Percentiles rank a stretch among this genome's conserved stretches.
phyloP scores from a whole-genome alignment of 2,113 vertebrate genomes.

The Nibea albiflora region DNA sequence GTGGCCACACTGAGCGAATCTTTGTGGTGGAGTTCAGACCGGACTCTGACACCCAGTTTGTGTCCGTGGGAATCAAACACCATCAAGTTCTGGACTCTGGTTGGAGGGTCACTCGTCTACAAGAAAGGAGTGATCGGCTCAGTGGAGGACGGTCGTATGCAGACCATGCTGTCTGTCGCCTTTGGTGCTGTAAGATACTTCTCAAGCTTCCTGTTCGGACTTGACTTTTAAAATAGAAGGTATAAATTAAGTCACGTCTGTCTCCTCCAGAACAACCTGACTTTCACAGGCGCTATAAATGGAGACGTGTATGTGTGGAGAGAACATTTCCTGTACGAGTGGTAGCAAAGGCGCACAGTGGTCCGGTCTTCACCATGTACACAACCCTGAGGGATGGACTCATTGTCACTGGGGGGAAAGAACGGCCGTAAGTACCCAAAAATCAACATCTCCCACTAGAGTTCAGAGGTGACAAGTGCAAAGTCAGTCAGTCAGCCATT shows the following conservation, averaged over 20 bases:
- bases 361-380: conserved; percentile 97
- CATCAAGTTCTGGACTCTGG: conserved; percentile 99
- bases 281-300: conserved; percentile 96
- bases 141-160: conserved; percentile 94
- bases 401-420: conserved; percentile 97
- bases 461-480: background rate
- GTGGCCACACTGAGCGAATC: conserved; percentile 92
- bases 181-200: conserved; percentile 93
- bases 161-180: conserved; percentile 98
- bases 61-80: conserved; percentile 97
- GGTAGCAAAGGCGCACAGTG: conserved; percentile 96
- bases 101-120: conserved; percentile 93
- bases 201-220: background rate
- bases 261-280: conserved; percentile 91
- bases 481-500: too few relatives aligned
- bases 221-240: background rate
- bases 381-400: conserved; percentile 95
- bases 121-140: conserved; percentile 95
- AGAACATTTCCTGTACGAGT: conserved; percentile 95
- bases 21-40: conserved; percentile 97
- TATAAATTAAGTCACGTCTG: background rate
- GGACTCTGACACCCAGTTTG: conserved; percentile 96
- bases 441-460: too few relatives aligned
- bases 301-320: conserved; percentile 97
- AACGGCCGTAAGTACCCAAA: conserved; percentile 90